Evolutionary conservation across 2,888 invertebrate genomes (phyloP), one percentile per base, ranked within the genome.

Genomic region (Chaetogeoica ovagalla): DNA sequence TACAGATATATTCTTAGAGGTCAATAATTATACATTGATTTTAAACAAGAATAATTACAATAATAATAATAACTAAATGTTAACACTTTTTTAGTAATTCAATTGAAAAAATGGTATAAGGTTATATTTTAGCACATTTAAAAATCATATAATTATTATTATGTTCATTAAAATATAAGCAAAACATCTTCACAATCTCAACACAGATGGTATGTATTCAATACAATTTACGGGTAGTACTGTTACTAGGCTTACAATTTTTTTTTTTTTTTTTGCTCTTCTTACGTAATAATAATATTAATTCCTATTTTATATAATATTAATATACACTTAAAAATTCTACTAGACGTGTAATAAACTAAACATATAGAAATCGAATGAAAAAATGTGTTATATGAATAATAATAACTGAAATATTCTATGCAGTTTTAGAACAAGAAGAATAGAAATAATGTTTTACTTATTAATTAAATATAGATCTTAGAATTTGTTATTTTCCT

Each of bases 261-360:
- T n/a, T n/a, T n/a, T n/a, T n/a, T n/a, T n/a, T n/a, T n/a, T n/a
- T n/a, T 66, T 76, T 68, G 66, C 57, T 76, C 30, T 13, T 59
- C 43, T 66, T 68, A 75, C 39, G 23, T 68, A 52, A 55, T 74
- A 30, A 30, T 39, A 66, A 59, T n/a, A n/a, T 76, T 76, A 68
- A 68, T 59, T 76, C 68, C n/a, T 66, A 76, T 68, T 59, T 43
- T 76, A 68, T 68, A n/a, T n/a, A n/a, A n/a, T n/a, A n/a, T n/a
- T n/a, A 76, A 68, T 76, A 48, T 68, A 68, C 23, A 76, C 75
- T 76, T 76, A 59, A 76, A n/a, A 76, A 76, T 30, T 66, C 75
- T 68, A 75, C 75, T 23, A 59, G 23, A 55, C 4, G 75, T 75
- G 75, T 75, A 71, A 39, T 70, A 57, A 66, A 66, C 66, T 66